Evolutionary conservation across 2,797 vertebrate species (phyloP), one percentile per base, ranked within the genome.

Genomic region (Parauchenoglanis ngamensis): DNA sequence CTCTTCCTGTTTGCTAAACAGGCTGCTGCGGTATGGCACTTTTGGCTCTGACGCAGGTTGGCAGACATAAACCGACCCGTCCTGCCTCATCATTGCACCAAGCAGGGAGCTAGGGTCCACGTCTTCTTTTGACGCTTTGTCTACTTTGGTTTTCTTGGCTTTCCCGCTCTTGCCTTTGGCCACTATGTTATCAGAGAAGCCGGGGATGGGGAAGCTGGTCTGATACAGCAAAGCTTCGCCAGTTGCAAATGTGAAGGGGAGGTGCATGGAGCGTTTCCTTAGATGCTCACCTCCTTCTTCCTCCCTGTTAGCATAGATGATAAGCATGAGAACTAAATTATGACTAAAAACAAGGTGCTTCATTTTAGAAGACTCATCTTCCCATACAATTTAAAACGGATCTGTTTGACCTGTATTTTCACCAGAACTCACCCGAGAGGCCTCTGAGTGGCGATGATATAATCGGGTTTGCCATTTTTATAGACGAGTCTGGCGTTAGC

Each of bases 151-250:
- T 88, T 94, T 96, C 92, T 94, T 96, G 49, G 92, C 89, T 61
- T 93, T 96, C 59, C 88, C 91, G 80, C 92, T 92, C 67, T 94
- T 96, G 76, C 94, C 94, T 57, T 92, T 94, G 77, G 85, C 85
- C 63, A 91, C 90, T 82, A 87, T 52, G 56, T 90, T 91, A 7
- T 95, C 94, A 7, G 87, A 89, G 59, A 94, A 95, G 81, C 92
- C 94, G 0, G 90, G 93, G 4, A 95, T 92, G 84, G 96, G 94
- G 85, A 93, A 94, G 91, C 93, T 81, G 21, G 92, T 95, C 93
- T 96, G 95, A 93, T 97, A 97, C 17, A 97, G 92, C 84, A 97
- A 90, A 21, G 96, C 97, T 89, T 97, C 96, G 0, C 96, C 96
- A 0, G 96, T 97, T 35, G 95, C 94, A 44, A 95, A 96, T 70